phyloP scores from a whole-genome alignment of 1,140 invertebrate species.

The Aplysia californica region DNA sequence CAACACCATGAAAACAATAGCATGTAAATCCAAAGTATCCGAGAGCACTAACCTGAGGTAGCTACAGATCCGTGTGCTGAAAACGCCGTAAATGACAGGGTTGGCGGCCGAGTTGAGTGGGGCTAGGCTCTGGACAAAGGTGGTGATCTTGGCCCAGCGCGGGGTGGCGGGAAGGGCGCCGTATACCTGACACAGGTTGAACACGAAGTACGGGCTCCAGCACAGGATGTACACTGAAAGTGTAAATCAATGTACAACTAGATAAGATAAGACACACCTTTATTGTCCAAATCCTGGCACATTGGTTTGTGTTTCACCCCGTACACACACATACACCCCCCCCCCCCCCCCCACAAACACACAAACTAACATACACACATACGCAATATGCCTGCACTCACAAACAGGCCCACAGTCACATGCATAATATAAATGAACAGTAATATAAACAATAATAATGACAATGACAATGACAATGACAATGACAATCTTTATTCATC shows the following conservation, averaged over 20 bases:
- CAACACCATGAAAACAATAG: background rate
- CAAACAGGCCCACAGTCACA: too few species aligned
- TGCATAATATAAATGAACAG: too few species aligned
- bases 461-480: too few species aligned
- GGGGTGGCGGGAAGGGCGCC: conserved; percentile 61
- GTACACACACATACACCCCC: too few species aligned
- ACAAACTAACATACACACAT: too few species aligned
- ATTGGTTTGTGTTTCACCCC: too few species aligned
- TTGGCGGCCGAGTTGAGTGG: conserved; percentile 95
- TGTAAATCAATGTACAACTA: background rate
- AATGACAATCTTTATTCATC: too few species aligned
- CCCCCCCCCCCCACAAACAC: too few species aligned
- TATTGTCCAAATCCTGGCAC: too few species aligned
- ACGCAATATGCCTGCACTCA: too few species aligned
- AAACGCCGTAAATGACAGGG: conserved; percentile 94
- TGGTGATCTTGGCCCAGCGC: conserved; percentile 77
- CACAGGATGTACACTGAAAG: conserved; percentile 89
- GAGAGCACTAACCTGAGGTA: conserved; percentile 78
- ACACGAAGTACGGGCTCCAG: conserved; percentile 96
- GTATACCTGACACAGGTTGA: conserved; percentile 92
- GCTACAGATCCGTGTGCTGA: conserved; percentile 85
- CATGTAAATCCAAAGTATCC: background rate
- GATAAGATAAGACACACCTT: too few species aligned
- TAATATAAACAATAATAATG: too few species aligned
- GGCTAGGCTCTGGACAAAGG: conserved; percentile 92